These are phyloP conservation scores for Pyrrhosoma nymphula DNA, from an alignment of 2,888 invertebrate species.

Conservation along the genomic window DNA sequence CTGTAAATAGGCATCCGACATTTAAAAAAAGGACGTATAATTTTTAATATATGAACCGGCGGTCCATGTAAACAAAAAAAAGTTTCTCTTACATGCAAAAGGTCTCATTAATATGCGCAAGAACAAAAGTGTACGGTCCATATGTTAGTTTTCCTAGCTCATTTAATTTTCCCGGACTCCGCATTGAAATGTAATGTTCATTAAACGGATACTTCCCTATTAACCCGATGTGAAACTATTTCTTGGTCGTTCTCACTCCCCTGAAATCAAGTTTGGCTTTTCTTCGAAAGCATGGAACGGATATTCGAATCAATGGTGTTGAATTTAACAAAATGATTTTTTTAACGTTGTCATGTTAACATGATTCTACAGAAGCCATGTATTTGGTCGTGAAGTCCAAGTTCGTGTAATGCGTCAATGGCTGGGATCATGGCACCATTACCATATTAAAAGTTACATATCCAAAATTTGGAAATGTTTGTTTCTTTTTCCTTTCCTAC, in stretches of 20 bases:
- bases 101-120: neutral
- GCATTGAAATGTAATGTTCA: neutral
- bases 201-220: neutral
- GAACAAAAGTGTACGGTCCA: neutral
- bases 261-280: neutral
- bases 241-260: neutral
- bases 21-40: neutral
- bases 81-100: neutral
- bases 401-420: neutral
- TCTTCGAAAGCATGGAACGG: neutral
- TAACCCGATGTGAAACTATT: neutral
- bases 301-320: neutral
- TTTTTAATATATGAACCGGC: slow-evolving; percentile 53
- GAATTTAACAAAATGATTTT: neutral
- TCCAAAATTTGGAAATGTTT: neutral
- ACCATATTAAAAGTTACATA: slow-evolving; percentile 51
- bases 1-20: slow-evolving; percentile 53
- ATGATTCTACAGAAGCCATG: neutral
- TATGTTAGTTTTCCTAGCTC: neutral
- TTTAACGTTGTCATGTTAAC: neutral
- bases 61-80: slow-evolving; percentile 55
- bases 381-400: neutral
- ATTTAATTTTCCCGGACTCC: neutral
- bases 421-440: slow-evolving; percentile 7
- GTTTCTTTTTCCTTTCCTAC: neutral